Base-by-base conservation (phyloP, 2,797 vertebrate genomes). In the Cottoperca gobio region DNA sequence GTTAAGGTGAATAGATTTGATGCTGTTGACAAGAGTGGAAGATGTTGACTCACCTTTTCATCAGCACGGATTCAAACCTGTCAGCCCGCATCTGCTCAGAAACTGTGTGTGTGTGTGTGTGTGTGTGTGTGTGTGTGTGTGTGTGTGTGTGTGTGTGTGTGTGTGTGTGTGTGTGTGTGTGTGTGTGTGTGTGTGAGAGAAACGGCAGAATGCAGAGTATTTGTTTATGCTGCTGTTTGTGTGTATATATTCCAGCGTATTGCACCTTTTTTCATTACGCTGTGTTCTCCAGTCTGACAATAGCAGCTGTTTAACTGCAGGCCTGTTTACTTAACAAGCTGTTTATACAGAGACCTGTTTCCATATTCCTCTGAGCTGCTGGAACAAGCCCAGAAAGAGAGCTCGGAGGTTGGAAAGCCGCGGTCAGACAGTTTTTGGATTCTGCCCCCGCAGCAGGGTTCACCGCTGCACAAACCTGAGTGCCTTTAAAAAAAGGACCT, bases 31-130 rank as follows among this genome's bases (percentile, higher is more conserved):
- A 52, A 28, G 69, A 78, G 70, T 71, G 52, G 45, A 79, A 69
- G 48, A 40, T 85, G 86, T 81, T 86, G 85, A 89, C 81, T 79
- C 67, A 58, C 69, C 83, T 75, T 77, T 78, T 82, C 75, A 78
- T 43, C 76, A 69, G 72, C 50, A 46, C 58, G 39, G 74, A 82
- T 83, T 74, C 66, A 79, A 62, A 82, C 61, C 84, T 84, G 86
- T 82, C 83, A 84, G 67, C 70, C 77, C 73, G 62, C 78, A 81
- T 84, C 78, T 86, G 76, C 69, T 65, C 62, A 60, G 26, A 60
- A 65, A 71, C 46, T 10, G 7, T 50, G 19, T 45, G 57, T 64
- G 28, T 55, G 28, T 52, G 26, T 42, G 55, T 73, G 21, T 74
- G 37, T 63, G 65, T 70, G 68, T 57, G 52, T 23, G 48, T 63